These are phyloP conservation scores for Rousettus madagascariensis DNA, from an alignment of 2,797 vertebrate genomes.

Conservation along the genomic window DNA sequence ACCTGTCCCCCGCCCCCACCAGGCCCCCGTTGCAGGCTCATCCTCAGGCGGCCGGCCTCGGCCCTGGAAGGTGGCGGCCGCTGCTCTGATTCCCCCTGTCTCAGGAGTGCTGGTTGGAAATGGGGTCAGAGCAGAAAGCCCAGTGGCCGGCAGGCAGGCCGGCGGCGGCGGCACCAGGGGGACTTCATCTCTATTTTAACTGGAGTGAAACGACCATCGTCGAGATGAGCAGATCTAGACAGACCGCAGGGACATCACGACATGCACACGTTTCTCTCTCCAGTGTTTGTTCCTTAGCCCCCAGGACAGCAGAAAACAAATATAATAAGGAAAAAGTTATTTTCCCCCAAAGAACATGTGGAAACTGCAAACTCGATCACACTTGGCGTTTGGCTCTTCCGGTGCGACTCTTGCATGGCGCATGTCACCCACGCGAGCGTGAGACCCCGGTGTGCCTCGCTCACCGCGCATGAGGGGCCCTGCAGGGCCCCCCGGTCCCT, in stretches of 20 bases:
- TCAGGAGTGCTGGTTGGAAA: background rate
- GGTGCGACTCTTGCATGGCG: background rate
- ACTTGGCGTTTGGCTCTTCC: background rate
- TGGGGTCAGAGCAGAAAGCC: rapidly evolving
- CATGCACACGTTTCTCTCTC: background rate
- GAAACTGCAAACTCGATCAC: background rate
- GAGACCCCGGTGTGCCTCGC: background rate
- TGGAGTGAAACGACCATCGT: background rate
- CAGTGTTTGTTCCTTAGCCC: background rate
- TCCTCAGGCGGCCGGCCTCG: background rate
- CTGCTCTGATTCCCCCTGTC: background rate
- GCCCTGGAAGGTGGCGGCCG: background rate
- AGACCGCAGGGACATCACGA: rapidly evolving
- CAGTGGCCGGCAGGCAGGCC: background rate
- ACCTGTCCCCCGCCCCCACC: background rate
- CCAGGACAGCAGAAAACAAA: background rate
- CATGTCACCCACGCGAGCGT: background rate
- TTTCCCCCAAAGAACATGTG: background rate
- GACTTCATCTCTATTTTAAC: background rate
- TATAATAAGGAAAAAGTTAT: background rate
- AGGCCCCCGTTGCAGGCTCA: background rate
- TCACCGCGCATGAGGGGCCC: too few species aligned
- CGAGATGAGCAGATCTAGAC: background rate
- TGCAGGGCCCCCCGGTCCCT: rapidly evolving
- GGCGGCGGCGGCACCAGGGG: rapidly evolving